Evolutionary conservation across 2,797 vertebrate species (phyloP).

Genomic region (Cynopterus sphinx): DNA sequence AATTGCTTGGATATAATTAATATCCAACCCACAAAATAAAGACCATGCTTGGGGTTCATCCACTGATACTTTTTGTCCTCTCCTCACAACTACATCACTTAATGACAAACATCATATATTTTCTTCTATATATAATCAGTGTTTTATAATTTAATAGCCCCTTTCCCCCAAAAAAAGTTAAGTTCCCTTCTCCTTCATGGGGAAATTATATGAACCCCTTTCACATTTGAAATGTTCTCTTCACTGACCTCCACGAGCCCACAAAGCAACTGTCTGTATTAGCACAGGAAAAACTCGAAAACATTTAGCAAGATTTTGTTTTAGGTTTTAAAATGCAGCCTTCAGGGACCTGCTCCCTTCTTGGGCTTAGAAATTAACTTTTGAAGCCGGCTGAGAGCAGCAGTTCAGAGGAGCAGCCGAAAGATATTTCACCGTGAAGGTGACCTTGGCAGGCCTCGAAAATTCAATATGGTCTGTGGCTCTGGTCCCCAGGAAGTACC

Average conservation of each 20-base stretch:
- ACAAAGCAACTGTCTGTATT: background rate
- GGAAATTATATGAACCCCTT: background rate
- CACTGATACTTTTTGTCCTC: background rate
- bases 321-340: background rate
- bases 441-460: conserved; percentile 41
- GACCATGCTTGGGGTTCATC: background rate
- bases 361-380: background rate
- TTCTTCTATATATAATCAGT: background rate
- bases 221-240: background rate
- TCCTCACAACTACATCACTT: background rate
- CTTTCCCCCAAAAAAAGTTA: background rate
- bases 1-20: background rate
- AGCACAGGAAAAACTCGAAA: conserved; percentile 52
- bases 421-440: conserved; percentile 37
- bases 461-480: conserved; percentile 69
- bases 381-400: background rate
- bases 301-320: conserved; percentile 69
- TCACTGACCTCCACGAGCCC: background rate
- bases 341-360: background rate
- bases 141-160: background rate
- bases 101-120: background rate
- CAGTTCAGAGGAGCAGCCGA: conserved; percentile 34
- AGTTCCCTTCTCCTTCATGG: background rate
- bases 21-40: background rate
- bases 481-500: conserved; percentile 62